Conservation (phyloP, 2,113 vertebrate species). For the Henicopernis longicauda region DNA sequence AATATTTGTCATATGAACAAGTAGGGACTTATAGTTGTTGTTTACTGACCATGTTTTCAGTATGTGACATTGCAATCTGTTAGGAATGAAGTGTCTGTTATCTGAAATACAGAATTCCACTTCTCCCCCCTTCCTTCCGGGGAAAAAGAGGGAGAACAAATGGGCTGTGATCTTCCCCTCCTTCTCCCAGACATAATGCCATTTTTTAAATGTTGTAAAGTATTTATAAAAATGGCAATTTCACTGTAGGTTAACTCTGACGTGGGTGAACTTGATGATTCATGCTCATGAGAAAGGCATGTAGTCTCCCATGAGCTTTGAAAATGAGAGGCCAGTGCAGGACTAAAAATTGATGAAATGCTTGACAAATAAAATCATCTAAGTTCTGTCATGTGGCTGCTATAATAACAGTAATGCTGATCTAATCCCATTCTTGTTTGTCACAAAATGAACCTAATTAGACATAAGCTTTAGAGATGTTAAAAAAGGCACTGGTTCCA, state of each 20-base stretch:
- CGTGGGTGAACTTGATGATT: neutral
- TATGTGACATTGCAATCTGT: neutral
- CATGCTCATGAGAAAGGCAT: neutral
- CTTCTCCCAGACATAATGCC: neutral
- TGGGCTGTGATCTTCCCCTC: neutral
- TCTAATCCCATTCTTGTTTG: neutral
- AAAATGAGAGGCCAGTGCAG: neutral
- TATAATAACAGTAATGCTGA: neutral
- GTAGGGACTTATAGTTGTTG: slow-evolving; percentile 2
- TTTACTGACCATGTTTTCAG: slow-evolving; percentile 39
- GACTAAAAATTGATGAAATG: neutral
- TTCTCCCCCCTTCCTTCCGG: neutral
- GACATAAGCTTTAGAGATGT: neutral
- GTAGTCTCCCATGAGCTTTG: neutral
- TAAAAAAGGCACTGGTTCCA: neutral
- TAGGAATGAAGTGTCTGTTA: slow-evolving; percentile 1
- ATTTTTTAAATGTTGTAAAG: neutral
- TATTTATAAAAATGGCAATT: neutral
- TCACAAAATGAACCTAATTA: slow-evolving; percentile 1
- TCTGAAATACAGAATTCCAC: neutral
- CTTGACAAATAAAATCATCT: neutral
- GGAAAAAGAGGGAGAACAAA: neutral
- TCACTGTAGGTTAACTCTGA: neutral
- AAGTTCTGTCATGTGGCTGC: neutral
- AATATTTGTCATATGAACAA: slow-evolving; percentile 22